A percentile compares a stretch with the other conserved stretches of the same genome.
These are phyloP conservation scores for Diplodus sargus DNA, from an alignment of 2,797 vertebrate genomes.

Conservation along the genomic window DNA sequence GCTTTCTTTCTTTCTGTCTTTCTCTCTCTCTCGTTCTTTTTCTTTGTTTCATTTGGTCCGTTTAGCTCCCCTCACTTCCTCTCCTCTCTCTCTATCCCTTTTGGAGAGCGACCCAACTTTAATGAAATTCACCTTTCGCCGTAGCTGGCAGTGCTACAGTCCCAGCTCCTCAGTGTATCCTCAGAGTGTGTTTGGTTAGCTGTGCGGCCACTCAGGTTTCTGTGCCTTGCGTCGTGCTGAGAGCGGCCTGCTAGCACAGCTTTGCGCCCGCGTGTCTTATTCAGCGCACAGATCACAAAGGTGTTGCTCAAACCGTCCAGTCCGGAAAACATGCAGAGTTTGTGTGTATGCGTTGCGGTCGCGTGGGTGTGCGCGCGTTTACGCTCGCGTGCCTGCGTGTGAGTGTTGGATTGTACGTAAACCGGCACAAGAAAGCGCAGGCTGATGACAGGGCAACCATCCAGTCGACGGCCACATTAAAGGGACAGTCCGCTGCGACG, in stretches of 20 bases:
- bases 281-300: constrained; percentile 19
- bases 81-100: constrained; percentile 16
- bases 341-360: constrained; percentile 49
- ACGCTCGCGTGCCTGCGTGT: constrained; percentile 61
- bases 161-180: constrained; percentile 32
- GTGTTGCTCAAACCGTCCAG: constrained; percentile 36
- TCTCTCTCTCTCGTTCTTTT: constrained; percentile 19
- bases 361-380: constrained; percentile 69
- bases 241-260: constrained; percentile 15
- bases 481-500: constrained; percentile 64
- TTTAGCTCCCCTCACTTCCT: constrained; percentile 23
- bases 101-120: constrained; percentile 56
- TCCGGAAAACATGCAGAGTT: constrained; percentile 31
- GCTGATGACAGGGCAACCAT: constrained; percentile 74
- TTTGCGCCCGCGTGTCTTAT: neutral
- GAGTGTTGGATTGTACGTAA: constrained; percentile 71
- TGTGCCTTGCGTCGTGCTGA: constrained; percentile 29
- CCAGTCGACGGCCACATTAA: constrained; percentile 77
- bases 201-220: constrained; percentile 60
- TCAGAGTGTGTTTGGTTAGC: constrained; percentile 64
- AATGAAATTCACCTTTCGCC: constrained; percentile 67
- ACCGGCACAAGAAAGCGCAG: constrained; percentile 61
- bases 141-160: constrained; percentile 47
- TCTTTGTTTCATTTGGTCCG: constrained; percentile 20
- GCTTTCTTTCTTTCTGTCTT: constrained; percentile 15